Evolutionary conservation across 2,888 invertebrate species (phyloP).

Genomic region (Endomychus coccineus): DNA sequence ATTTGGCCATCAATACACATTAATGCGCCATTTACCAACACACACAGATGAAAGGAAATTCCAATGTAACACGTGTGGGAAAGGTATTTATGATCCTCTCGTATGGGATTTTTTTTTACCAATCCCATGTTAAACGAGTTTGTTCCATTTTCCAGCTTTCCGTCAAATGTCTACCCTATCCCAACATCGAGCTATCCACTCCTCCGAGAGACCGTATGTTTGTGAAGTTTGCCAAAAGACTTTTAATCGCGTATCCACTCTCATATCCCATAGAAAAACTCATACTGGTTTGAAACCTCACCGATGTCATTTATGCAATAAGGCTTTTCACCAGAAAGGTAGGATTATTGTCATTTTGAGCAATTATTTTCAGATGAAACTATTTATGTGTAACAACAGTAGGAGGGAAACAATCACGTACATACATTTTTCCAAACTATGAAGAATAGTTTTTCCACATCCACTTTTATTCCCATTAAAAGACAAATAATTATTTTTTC

Average conservation of each 20-base stretch:
- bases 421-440: no score
- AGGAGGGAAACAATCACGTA: no score
- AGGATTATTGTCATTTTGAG: no score
- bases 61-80: conserved; percentile 64
- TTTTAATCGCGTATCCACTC: conserved; percentile 71
- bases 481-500: no score
- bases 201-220: conserved; percentile 63
- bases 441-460: no score
- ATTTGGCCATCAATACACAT: conserved; percentile 68
- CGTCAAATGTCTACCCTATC: conserved; percentile 67
- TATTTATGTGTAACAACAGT: no score
- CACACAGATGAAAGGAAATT: conserved; percentile 73
- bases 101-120: background rate
- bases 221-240: conserved; percentile 71
- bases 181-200: conserved; percentile 72
- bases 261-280: conserved; percentile 72
- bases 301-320: conserved; percentile 64
- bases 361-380: no score
- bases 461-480: no score
- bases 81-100: conserved; percentile 41
- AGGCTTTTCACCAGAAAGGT: conserved; percentile 79
- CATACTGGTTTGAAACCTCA: conserved; percentile 69
- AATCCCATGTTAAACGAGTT: background rate
- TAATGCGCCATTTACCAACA: conserved; percentile 63
- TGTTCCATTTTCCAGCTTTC: conserved; percentile 45